Percentiles rank a stretch among this genome's conserved stretches.
Evolutionary conservation across 2,113 vertebrate genomes (phyloP).

Genomic region (Python bivittatus): DNA sequence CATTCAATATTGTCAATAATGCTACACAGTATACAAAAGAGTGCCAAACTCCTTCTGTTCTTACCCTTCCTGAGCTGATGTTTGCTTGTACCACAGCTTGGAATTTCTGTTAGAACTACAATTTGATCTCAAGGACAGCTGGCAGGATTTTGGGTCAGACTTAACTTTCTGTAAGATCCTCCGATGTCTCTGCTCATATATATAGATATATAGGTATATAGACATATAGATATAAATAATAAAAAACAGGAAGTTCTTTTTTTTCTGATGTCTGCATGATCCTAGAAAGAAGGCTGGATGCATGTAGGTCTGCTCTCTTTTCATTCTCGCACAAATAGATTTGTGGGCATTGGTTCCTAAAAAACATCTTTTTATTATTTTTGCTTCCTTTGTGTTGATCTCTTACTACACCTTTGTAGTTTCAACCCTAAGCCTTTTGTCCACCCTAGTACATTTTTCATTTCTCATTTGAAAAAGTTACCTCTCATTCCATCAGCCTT

Average conservation of each 20-base stretch:
- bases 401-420: neutral
- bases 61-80: neutral
- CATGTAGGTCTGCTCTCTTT: neutral
- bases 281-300: neutral
- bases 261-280: neutral
- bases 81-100: too few relatives aligned
- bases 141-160: neutral
- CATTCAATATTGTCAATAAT: neutral
- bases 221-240: too few relatives aligned
- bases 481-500: neutral
- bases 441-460: neutral
- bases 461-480: slow-evolving; percentile 1
- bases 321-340: neutral
- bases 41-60: neutral
- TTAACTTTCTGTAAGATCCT: too few relatives aligned
- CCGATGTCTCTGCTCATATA: too few relatives aligned
- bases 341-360: neutral
- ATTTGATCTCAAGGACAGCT: neutral
- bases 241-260: neutral
- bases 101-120: neutral
- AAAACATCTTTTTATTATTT: neutral
- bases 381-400: neutral
- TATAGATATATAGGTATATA: too few relatives aligned
- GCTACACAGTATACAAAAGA: neutral
- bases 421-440: neutral